Percentiles rank a stretch among this genome's conserved stretches.
phyloP scores from a whole-genome alignment of 2,797 vertebrate species.

The Petrocephalus sullivani region DNA sequence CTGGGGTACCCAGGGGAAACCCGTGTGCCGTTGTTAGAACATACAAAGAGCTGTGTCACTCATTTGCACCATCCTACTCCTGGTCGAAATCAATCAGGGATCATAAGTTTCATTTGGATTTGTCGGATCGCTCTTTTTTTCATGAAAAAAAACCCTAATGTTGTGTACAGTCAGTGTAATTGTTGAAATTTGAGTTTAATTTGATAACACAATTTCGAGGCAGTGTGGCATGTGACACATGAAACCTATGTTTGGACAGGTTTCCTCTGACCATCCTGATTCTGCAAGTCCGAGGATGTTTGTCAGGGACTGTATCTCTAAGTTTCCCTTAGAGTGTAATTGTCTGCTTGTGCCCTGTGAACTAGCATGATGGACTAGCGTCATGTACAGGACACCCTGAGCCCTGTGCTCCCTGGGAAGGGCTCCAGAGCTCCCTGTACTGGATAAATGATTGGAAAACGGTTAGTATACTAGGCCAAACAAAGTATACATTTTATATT shows the following conservation, averaged over 20 bases:
- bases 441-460: background rate
- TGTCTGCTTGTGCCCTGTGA: background rate
- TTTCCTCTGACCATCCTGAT: background rate
- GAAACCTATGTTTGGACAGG: background rate
- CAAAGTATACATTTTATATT: background rate
- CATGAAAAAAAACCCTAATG: background rate
- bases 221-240: background rate
- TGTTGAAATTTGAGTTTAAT: background rate
- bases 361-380: background rate
- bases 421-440: background rate
- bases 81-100: background rate
- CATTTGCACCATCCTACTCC: background rate
- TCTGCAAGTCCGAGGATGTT: background rate
- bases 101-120: background rate
- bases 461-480: background rate
- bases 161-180: background rate
- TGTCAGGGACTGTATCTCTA: background rate
- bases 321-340: background rate
- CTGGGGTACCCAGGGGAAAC: background rate
- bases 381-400: background rate
- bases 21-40: background rate
- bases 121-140: background rate
- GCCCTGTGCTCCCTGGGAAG: background rate
- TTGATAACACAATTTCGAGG: background rate
- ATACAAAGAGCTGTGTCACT: background rate